phyloP scores from a whole-genome alignment of 2,888 invertebrate genomes.

The Athalia rosae region DNA sequence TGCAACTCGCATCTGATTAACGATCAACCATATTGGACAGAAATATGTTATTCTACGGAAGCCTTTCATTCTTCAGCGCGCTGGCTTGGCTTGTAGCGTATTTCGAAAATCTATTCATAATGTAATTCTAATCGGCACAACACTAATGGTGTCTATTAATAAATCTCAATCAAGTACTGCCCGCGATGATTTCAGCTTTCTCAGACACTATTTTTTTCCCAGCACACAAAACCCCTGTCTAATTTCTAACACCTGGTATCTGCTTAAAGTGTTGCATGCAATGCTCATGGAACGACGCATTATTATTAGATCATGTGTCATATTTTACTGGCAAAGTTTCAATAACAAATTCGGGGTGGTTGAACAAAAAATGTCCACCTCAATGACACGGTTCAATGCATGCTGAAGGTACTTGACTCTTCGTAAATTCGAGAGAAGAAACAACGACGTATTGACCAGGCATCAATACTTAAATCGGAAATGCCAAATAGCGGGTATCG shows the following conservation, averaged over 20 bases:
- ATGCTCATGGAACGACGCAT: conserved; percentile 12
- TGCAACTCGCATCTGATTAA: conserved; percentile 8
- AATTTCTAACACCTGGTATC: neutral
- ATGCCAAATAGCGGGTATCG: no score
- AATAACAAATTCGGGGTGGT: conserved; percentile 1
- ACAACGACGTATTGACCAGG: neutral
- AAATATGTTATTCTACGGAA: neutral
- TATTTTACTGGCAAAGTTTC: conserved; percentile 20
- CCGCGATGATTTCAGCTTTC: no score
- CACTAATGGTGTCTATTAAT: no score
- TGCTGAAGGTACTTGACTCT: neutral
- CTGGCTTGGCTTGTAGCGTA: neutral
- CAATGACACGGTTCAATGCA: neutral
- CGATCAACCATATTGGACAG: neutral
- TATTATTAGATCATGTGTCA: conserved; percentile 23
- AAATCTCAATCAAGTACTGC: no score
- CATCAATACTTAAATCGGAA: no score
- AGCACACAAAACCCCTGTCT: no score
- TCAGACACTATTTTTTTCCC: no score
- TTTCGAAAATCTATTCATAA: neutral
- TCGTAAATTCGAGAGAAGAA: neutral
- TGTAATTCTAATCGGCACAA: no score
- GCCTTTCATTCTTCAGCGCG: neutral
- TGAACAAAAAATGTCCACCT: neutral
- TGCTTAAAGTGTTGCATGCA: conserved; percentile 7